Conservation (phyloP, 2,797 vertebrate species). For the Synaphobranchus kaupii region DNA sequence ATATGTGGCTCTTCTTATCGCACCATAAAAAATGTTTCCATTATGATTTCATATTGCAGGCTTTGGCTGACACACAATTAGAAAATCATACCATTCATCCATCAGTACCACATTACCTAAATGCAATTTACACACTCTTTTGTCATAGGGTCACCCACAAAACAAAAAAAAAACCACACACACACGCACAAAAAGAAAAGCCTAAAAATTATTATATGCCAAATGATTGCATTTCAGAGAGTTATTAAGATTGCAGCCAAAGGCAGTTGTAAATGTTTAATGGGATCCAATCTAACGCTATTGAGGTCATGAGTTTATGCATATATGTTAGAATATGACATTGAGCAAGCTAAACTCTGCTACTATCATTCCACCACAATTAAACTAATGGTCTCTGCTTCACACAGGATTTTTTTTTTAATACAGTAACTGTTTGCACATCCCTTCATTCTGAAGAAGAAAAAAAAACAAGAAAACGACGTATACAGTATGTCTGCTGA, state of each 20-base stretch:
- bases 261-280: background rate
- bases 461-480: background rate
- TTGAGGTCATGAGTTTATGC: background rate
- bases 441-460: background rate
- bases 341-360: background rate
- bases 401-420: background rate
- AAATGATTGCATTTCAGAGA: background rate
- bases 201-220: background rate
- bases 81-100: background rate
- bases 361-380: background rate
- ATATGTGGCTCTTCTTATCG: background rate
- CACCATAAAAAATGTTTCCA: background rate
- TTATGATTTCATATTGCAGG: background rate
- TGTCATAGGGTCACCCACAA: background rate
- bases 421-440: background rate
- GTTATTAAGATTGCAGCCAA: background rate
- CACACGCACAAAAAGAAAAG: background rate
- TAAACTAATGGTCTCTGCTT: background rate
- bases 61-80: conserved; percentile 11
- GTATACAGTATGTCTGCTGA: too few species aligned
- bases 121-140: background rate
- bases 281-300: background rate
- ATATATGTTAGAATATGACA: conserved; percentile 5
- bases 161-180: too few species aligned
- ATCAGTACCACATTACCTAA: background rate